Conservation (phyloP, 2,888 invertebrate species). For the Tipula unca region DNA sequence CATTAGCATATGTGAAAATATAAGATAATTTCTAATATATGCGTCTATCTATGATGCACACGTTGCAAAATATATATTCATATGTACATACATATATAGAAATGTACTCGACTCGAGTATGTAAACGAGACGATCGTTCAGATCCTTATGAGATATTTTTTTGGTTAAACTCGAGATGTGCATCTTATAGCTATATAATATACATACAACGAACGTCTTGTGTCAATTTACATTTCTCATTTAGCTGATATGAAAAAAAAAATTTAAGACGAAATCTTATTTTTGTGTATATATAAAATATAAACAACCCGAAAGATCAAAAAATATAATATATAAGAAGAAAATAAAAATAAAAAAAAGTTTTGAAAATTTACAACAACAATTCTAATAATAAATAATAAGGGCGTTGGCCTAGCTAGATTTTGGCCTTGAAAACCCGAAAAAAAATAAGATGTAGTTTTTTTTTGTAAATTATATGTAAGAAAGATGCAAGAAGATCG, state of each 20-base stretch:
- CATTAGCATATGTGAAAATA: constrained; percentile 3
- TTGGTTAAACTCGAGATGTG: neutral
- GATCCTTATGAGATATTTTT: neutral
- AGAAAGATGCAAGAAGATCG: constrained; percentile 1
- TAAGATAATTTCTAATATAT: neutral
- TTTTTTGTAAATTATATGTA: neutral
- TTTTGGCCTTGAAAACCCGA: neutral
- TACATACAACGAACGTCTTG: neutral
- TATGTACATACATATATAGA: too few species aligned
- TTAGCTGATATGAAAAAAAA: neutral
- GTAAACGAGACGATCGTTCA: neutral
- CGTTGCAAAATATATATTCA: neutral
- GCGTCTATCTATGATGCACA: neutral
- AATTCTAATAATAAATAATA: neutral
- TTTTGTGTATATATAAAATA: neutral
- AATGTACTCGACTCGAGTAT: neutral
- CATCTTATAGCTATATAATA: neutral
- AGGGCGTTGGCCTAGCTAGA: neutral
- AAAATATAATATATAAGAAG: neutral
- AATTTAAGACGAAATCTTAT: neutral
- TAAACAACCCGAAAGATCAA: neutral
- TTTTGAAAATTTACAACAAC: neutral
- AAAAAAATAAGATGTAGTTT: neutral
- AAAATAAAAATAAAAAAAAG: neutral
- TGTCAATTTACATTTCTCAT: constrained; percentile 8